A percentile compares a stretch with the other conserved stretches of the same genome.
Conservation (phyloP, 2,888 invertebrate species). For the Aethes cnicana region DNA sequence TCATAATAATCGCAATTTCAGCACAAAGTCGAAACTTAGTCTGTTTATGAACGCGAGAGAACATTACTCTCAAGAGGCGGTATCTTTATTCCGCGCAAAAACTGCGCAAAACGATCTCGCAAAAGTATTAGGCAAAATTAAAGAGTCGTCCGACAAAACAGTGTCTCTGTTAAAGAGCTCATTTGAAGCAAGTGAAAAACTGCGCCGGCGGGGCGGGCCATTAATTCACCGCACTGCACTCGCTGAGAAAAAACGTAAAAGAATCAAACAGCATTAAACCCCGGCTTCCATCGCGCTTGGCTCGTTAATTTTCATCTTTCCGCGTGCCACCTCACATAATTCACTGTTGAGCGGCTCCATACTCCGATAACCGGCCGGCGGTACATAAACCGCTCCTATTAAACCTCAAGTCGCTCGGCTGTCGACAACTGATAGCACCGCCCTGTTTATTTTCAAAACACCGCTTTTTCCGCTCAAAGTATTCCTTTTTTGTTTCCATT, state of each 20-base stretch:
- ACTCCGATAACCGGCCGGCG: slow-evolving; percentile 69
- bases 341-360: slow-evolving; percentile 78
- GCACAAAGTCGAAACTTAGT: too few relatives aligned
- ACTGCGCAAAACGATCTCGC: not conserved
- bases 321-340: slow-evolving; percentile 73
- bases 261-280: slow-evolving; percentile 63
- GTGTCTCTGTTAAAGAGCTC: slow-evolving; percentile 31
- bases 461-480: slow-evolving; percentile 69
- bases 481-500: slow-evolving; percentile 52
- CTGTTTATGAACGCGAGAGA: too few relatives aligned
- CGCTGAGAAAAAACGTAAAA: slow-evolving; percentile 44
- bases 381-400: slow-evolving; percentile 63
- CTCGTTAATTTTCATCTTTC: slow-evolving; percentile 82
- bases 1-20: too few relatives aligned
- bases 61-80: too few relatives aligned
- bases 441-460: slow-evolving; percentile 79
- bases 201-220: slow-evolving; percentile 52
- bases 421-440: slow-evolving; percentile 74
- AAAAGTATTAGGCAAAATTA: slow-evolving; percentile 22
- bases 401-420: slow-evolving; percentile 73
- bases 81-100: not conserved
- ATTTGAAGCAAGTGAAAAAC: slow-evolving; percentile 43
- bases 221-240: slow-evolving; percentile 51
- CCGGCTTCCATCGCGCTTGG: slow-evolving; percentile 63
- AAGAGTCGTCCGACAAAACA: slow-evolving; percentile 26